Conservation (phyloP, 2,888 invertebrate genomes). For the Trimorus sp. region DNA sequence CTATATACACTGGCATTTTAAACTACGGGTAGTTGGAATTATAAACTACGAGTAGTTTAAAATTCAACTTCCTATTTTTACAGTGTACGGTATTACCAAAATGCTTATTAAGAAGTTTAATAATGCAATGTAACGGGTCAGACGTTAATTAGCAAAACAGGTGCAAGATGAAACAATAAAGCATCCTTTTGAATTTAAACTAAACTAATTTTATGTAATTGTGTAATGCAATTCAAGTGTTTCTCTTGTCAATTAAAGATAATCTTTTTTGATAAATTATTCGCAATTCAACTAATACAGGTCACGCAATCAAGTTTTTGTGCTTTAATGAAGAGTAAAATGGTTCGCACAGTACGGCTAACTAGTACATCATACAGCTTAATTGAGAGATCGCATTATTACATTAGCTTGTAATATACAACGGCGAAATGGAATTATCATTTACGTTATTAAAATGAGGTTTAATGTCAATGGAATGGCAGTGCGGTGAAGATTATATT, state of each 20-base stretch:
- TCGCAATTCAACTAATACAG: conserved; percentile 21
- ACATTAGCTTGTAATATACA: conserved; percentile 52
- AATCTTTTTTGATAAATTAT: conserved; percentile 17
- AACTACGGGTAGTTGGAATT: no score
- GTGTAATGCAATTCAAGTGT: no score
- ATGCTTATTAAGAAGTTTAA: no score
- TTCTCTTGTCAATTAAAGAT: neutral
- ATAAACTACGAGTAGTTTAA: no score
- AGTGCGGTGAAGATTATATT: conserved; percentile 35
- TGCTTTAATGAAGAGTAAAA: conserved; percentile 39
- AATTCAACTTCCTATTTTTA: no score
- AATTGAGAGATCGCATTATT: conserved; percentile 49
- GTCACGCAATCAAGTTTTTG: conserved; percentile 19
- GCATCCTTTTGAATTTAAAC: no score
- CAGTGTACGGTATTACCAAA: no score
- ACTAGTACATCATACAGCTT: conserved; percentile 24
- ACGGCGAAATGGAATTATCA: conserved; percentile 42
- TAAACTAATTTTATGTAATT: no score
- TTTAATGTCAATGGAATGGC: conserved; percentile 42
- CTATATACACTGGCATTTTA: no score
- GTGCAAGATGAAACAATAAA: no score
- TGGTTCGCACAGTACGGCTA: conserved; percentile 14
- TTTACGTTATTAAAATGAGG: conserved; percentile 51
- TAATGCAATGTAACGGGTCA: no score
- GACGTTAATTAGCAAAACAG: no score